A percentile compares a stretch with the other conserved stretches of the same genome.
phyloP scores from a whole-genome alignment of 2,888 invertebrate genomes.

The Andrena praecox region DNA sequence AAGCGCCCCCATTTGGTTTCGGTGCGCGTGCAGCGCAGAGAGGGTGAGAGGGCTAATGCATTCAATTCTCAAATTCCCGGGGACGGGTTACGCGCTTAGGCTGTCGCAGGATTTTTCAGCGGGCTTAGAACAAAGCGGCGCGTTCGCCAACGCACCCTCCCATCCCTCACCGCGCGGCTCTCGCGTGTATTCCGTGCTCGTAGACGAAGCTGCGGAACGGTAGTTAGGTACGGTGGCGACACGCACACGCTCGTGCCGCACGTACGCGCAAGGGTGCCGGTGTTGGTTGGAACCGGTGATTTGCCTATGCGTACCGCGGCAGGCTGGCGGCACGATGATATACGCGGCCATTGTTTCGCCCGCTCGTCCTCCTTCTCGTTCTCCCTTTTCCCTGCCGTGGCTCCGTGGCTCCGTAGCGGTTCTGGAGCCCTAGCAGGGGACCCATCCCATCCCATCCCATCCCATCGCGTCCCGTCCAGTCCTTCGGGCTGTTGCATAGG shows the following conservation, averaged over 20 bases:
- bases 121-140: constrained; percentile 79
- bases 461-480: constrained; percentile 6
- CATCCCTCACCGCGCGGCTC: neutral
- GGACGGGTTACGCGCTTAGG: neutral
- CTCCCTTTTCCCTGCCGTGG: constrained; percentile 22
- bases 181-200: constrained; percentile 35
- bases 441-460: neutral
- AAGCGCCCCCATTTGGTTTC: neutral
- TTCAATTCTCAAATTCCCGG: constrained; percentile 4
- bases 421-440: constrained; percentile 39
- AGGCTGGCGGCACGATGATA: constrained; percentile 83
- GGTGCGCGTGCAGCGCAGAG: neutral
- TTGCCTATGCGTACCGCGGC: constrained; percentile 84
- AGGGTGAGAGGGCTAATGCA: neutral
- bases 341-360: constrained; percentile 83
- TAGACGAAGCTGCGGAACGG: constrained; percentile 38
- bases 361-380: constrained; percentile 52
- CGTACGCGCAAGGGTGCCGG: constrained; percentile 57
- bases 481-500: constrained; percentile 47
- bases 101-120: constrained; percentile 77
- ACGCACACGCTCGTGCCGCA: constrained; percentile 41
- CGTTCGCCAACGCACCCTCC: constrained; percentile 1
- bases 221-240: constrained; percentile 58
- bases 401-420: constrained; percentile 24
- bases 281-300: constrained; percentile 76